These are phyloP conservation scores for Pyrrhosoma nymphula DNA, from an alignment of 2,888 invertebrate genomes.

Conservation along the genomic window DNA sequence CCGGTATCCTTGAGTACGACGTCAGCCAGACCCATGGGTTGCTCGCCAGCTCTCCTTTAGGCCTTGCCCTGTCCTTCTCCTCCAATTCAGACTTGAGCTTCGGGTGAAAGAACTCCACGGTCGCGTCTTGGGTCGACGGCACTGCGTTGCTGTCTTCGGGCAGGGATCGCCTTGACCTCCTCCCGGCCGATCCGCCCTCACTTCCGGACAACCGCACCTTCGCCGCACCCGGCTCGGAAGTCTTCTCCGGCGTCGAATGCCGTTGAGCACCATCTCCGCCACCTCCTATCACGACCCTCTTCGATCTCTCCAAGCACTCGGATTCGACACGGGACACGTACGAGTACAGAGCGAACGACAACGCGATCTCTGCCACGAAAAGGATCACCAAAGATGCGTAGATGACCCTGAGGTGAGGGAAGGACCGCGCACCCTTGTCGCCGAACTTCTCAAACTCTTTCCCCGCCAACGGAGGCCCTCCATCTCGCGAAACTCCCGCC, in stretches of 20 bases:
- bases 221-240: neutral
- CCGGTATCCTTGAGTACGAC: constrained; percentile 91
- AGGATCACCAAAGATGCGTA: constrained; percentile 70
- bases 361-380: constrained; percentile 68
- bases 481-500: neutral
- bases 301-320: constrained; percentile 58
- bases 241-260: neutral
- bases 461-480: neutral
- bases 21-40: constrained; percentile 93
- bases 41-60: constrained; percentile 83
- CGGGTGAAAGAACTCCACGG: constrained; percentile 88
- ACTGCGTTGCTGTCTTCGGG: constrained; percentile 54
- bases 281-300: neutral
- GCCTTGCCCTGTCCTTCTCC: constrained; percentile 81
- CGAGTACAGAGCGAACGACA: constrained; percentile 69
- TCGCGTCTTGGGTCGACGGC: constrained; percentile 76
- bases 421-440: neutral
- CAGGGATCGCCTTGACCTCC: neutral
- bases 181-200: neutral
- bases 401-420: constrained; percentile 65
- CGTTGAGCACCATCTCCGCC: neutral
- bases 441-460: neutral
- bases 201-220: neutral
- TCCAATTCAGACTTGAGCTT: constrained; percentile 79
- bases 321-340: constrained; percentile 70